Evolutionary conservation across 2,113 vertebrate genomes (phyloP).

Genomic region (Neodontobutis hainanensis): DNA sequence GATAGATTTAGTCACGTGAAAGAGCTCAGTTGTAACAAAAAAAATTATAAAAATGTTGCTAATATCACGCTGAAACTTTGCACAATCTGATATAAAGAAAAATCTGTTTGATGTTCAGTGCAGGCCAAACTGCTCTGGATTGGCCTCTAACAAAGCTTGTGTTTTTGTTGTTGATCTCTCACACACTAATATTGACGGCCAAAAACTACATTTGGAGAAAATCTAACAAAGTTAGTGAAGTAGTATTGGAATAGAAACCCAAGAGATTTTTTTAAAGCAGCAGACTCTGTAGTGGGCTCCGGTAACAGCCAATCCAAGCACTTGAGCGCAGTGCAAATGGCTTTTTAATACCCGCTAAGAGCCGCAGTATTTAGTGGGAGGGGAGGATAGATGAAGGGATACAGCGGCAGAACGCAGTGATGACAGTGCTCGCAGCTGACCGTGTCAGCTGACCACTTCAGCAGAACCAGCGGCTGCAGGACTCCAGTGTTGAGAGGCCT

Average conservation of each 20-base stretch:
- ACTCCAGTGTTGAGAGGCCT: conserved; percentile 11
- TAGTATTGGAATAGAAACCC: conserved; percentile 59
- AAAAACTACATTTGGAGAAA: conserved; percentile 37
- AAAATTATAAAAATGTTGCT: conserved; percentile 9
- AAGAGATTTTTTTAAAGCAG: conserved; percentile 46
- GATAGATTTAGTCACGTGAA: not conserved
- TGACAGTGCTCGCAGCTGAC: conserved; percentile 45
- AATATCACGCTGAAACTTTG: conserved; percentile 41
- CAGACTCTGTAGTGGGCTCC: conserved; percentile 54
- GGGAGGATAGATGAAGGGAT: conserved; percentile 44
- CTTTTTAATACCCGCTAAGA: conserved; percentile 79
- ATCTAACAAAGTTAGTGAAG: conserved; percentile 28
- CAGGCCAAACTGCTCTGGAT: conserved; percentile 57
- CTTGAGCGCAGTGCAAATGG: conserved; percentile 68
- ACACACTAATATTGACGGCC: conserved; percentile 58
- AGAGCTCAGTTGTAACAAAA: conserved; percentile 12
- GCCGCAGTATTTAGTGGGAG: conserved; percentile 54
- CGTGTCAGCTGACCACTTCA: conserved; percentile 45
- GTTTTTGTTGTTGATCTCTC: conserved; percentile 47
- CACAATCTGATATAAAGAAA: conserved; percentile 54
- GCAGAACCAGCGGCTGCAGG: conserved; percentile 3
- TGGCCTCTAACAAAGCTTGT: conserved; percentile 46
- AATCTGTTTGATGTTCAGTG: conserved; percentile 35
- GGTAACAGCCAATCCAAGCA: conserved; percentile 72
- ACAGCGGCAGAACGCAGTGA: conserved; percentile 41